Percentiles rank a stretch among this genome's conserved stretches.
Evolutionary conservation across 2,113 vertebrate genomes (phyloP).

Genomic region (Bubo bubo): DNA sequence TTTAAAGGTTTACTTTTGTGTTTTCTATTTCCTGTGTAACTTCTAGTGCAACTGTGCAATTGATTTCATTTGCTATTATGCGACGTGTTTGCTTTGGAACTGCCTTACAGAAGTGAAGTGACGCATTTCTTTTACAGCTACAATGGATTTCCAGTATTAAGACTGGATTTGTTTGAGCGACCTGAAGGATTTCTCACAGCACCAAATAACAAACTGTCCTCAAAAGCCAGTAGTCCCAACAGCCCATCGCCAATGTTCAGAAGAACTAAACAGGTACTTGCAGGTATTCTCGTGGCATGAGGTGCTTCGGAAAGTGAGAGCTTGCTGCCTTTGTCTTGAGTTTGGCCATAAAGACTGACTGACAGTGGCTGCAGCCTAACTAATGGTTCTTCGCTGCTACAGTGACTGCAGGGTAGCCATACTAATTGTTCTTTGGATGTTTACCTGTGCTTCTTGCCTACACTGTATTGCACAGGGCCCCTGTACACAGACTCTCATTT

Average conservation of each 20-base stretch:
- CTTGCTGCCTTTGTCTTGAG: not conserved
- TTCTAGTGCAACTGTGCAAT: not conserved
- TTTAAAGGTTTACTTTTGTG: not conserved
- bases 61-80: not conserved
- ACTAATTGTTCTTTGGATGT: not conserved
- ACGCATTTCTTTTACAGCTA: constrained; percentile 82
- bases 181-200: constrained; percentile 80
- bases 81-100: not conserved
- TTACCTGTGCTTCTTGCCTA: not conserved
- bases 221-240: constrained; percentile 88
- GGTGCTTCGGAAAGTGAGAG: not conserved
- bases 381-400: not conserved
- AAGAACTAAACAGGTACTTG: constrained; percentile 94
- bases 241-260: constrained; percentile 95
- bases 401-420: not conserved
- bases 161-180: constrained; percentile 87
- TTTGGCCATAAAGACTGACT: not conserved
- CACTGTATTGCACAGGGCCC: fast-evolving
- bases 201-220: constrained; percentile 76
- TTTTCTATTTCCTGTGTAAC: not conserved
- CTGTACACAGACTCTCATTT: not conserved
- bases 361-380: not conserved
- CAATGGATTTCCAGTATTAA: constrained; percentile 92
- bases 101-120: not conserved
- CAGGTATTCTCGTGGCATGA: not conserved